Base-by-base conservation (phyloP, 2,797 vertebrate species). In the Sebastes steindachneri region DNA sequence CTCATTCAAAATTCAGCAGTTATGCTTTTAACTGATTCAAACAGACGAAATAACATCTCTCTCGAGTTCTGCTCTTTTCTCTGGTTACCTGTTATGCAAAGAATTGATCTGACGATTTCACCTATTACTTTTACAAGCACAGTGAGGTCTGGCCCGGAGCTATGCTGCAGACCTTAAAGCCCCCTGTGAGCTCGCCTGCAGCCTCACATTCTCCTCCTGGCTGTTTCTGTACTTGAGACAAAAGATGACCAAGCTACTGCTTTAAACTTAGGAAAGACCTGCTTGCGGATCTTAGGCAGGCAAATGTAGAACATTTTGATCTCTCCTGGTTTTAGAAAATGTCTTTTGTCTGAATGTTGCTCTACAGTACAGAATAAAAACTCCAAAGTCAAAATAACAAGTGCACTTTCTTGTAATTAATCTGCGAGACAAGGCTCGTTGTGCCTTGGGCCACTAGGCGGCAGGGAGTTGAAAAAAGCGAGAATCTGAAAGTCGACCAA, bases 1-100 rank as follows among this genome's bases (percentile, higher is more conserved):
- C 68, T 74, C 79, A 84, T 87, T 86, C 72, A 88, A 88, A 88
- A 90, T 93, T 75, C 26, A 87, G 37, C 35, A 86, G 78, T 82
- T 73, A 45, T 41, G 82, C 82, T 85, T 92, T 85, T 55, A 86
- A 75, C 58, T 55, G 25, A 78, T 88, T 87, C 72, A 73, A 63
- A 68, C 73, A 55, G 80, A 80, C 68, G 77, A 87, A 94, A 89
- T 75, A 88, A 75, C 75, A 85, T 69, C 54, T 55, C 54, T 54
- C 12, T 71, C 4, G 5, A 64, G 45, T 23, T 33, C 63, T 48
- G 79, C 55, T 87, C 71, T 83, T 75, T 69, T 54, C 19, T 11
- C 72, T 59, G 54, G 73, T 75, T 71, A 86, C 76, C 76, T 79
- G 75, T 77, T 80, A 70, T 68, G 65, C 84, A 33, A 83, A 77